These are phyloP conservation scores for Caradrina kadenii DNA, from an alignment of 2,888 invertebrate genomes.

Conservation along the genomic window DNA sequence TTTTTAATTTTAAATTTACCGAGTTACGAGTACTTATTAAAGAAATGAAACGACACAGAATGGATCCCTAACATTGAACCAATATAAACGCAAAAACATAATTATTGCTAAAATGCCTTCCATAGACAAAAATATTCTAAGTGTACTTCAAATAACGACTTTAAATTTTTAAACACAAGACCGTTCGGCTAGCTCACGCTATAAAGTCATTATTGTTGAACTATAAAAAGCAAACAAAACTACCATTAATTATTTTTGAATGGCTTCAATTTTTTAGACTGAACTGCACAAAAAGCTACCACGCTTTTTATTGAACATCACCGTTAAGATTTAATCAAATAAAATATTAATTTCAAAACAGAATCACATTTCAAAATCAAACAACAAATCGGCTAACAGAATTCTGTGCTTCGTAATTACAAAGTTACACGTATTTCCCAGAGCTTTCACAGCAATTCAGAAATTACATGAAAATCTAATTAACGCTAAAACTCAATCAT, in stretches of 20 bases:
- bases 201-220: constrained; percentile 4
- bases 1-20: constrained; percentile 3
- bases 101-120: not conserved
- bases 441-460: constrained; percentile 8
- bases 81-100: not conserved
- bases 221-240: constrained; percentile 11
- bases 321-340: too few species aligned
- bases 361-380: not conserved
- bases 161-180: not conserved
- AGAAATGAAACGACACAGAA: not conserved
- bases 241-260: constrained; percentile 26
- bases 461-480: constrained; percentile 25
- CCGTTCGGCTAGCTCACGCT: constrained; percentile 4
- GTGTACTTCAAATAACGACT: not conserved
- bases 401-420: not conserved
- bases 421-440: constrained; percentile 10
- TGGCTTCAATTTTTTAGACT: constrained; percentile 2
- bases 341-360: not conserved
- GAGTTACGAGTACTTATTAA: too few species aligned
- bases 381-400: not conserved
- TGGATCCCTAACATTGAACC: not conserved
- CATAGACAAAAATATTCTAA: not conserved
- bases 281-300: constrained; percentile 5
- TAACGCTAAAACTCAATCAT: constrained; percentile 14
- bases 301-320: not conserved